A percentile compares a stretch with the other conserved stretches of the same genome.
phyloP scores from a whole-genome alignment of 2,113 vertebrate genomes.

The Eira barbara region DNA sequence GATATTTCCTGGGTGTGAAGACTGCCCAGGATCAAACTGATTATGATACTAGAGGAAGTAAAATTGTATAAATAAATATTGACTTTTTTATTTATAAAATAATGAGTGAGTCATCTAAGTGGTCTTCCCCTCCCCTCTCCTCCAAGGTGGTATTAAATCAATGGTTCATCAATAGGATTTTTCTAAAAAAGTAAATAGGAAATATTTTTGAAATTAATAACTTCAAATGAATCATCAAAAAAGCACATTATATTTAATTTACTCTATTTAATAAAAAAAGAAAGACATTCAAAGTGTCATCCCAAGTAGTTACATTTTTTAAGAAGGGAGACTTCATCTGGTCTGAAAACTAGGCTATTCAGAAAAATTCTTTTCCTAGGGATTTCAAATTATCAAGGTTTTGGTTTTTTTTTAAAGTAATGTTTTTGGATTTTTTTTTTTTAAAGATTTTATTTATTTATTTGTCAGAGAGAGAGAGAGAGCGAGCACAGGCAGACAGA shows the following conservation, averaged over 20 bases:
- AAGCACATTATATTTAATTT: neutral
- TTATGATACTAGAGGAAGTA: neutral
- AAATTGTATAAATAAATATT: neutral
- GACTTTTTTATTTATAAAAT: neutral
- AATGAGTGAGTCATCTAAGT: neutral
- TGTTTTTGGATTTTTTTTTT: too few species aligned
- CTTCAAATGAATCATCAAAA: neutral
- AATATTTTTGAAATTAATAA: neutral
- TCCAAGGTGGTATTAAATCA: neutral
- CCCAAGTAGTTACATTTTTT: neutral
- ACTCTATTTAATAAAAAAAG: neutral
- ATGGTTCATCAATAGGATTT: neutral
- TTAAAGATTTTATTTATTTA: too few species aligned
- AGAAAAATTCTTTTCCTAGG: neutral
- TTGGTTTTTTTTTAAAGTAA: too few species aligned
- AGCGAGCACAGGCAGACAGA: too few species aligned
- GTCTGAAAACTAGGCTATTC: neutral
- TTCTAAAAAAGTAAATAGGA: neutral
- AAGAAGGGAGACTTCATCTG: neutral
- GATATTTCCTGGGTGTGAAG: neutral
- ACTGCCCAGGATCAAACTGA: neutral
- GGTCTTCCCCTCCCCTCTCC: neutral
- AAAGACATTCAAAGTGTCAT: neutral
- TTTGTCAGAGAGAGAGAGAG: too few species aligned
- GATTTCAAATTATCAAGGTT: conserved; percentile 11